These are phyloP conservation scores for Gymnocheta viridis DNA, from an alignment of 2,888 invertebrate genomes.

Conservation along the genomic window DNA sequence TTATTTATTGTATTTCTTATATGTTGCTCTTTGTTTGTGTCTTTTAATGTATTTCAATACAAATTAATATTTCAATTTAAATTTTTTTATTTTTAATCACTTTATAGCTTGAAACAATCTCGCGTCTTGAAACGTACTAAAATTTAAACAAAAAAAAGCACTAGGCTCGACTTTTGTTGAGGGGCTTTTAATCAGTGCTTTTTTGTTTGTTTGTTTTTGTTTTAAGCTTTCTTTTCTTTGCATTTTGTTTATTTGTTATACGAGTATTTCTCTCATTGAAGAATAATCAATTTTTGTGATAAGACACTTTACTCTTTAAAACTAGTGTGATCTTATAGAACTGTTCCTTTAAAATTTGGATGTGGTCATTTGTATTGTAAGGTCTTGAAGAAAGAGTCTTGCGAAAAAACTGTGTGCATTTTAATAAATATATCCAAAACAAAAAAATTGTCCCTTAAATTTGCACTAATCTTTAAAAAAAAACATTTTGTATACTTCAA, in stretches of 20 bases:
- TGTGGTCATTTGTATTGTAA: background rate
- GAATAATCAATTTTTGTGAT: conserved; percentile 25
- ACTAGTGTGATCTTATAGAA: background rate
- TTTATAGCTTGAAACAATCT: conserved; percentile 2
- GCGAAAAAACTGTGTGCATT: no score
- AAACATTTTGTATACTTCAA: no score
- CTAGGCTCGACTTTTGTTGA: conserved; percentile 7
- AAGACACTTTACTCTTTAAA: conserved; percentile 17
- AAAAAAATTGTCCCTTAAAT: no score
- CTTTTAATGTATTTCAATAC: background rate
- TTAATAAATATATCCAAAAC: no score
- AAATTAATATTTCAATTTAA: background rate
- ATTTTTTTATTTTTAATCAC: background rate
- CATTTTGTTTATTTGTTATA: conserved; percentile 5
- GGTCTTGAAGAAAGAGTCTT: background rate
- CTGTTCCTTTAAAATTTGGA: background rate
- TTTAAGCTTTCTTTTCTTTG: conserved; percentile 36
- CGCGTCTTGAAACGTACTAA: conserved; percentile 42
- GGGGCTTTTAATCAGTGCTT: conserved; percentile 47
- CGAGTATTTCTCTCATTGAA: background rate
- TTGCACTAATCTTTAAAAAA: no score
- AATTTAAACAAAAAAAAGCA: background rate
- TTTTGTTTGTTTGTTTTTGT: background rate
- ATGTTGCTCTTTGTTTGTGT: conserved; percentile 40
- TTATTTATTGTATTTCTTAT: conserved; percentile 7